These are phyloP conservation scores for Macaria notata DNA, from an alignment of 2,888 invertebrate species.

Conservation along the genomic window DNA sequence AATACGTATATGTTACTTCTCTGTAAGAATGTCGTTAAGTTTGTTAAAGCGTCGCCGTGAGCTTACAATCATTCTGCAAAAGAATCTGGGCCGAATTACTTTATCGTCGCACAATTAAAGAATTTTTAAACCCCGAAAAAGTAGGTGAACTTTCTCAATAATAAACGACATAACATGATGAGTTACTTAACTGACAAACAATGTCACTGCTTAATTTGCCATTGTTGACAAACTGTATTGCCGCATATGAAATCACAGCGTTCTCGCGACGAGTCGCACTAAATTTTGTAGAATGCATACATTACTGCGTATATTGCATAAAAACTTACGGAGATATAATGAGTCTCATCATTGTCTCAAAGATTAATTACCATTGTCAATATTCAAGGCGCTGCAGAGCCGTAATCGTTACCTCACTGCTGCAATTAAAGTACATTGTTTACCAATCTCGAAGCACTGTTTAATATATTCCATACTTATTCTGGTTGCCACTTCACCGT, in stretches of 20 bases:
- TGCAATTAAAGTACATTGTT: constrained; percentile 42
- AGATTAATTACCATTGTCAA: constrained; percentile 69
- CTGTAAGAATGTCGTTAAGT: constrained; percentile 39
- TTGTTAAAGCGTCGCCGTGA: constrained; percentile 41
- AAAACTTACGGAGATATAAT: constrained; percentile 41
- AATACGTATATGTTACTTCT: constrained; percentile 10
- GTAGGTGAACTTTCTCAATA: constrained; percentile 57
- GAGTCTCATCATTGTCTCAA: constrained; percentile 57
- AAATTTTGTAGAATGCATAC: constrained; percentile 31
- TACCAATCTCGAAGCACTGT: constrained; percentile 35
- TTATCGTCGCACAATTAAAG: constrained; percentile 50
- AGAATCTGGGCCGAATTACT: constrained; percentile 31
- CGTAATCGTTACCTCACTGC: constrained; percentile 53
- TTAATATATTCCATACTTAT: constrained; percentile 27
- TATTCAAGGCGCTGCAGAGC: constrained; percentile 57
- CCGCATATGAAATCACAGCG: constrained; percentile 29
- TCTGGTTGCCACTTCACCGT: constrained; percentile 27
- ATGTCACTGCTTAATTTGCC: constrained; percentile 47
- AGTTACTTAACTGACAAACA: constrained; percentile 52
- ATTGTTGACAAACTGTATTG: constrained; percentile 45
- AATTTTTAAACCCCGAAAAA: constrained; percentile 39
- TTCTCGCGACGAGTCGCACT: constrained; percentile 25
- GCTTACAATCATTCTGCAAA: constrained; percentile 27
- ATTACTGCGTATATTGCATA: constrained; percentile 34
- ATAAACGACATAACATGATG: constrained; percentile 55